phyloP scores from a whole-genome alignment of 1,140 invertebrate species.

The Drosophila busckii region DNA sequence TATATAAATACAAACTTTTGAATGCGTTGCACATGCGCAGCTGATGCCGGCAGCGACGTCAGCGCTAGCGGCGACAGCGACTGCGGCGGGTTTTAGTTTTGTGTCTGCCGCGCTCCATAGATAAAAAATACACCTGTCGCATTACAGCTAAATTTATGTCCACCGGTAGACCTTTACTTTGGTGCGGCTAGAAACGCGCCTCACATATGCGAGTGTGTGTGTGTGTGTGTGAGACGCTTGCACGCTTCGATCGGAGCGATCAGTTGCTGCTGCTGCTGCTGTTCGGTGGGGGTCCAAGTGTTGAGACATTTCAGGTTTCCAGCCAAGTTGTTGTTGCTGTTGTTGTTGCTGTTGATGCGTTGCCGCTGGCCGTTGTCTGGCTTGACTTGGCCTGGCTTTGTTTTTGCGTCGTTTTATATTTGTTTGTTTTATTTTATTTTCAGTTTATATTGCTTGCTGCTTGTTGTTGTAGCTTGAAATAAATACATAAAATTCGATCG shows the following conservation, averaged over 20 bases:
- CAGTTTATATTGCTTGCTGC: conserved; percentile 23
- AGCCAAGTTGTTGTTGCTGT: conserved; percentile 29
- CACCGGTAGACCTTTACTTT: conserved; percentile 77
- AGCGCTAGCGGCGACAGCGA: conserved; percentile 6
- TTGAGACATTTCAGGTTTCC: conserved; percentile 73
- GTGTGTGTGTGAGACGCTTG: conserved; percentile 53
- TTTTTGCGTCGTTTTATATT: conserved; percentile 53
- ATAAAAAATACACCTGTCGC: conserved; percentile 78
- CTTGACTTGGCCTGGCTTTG: conserved; percentile 37
- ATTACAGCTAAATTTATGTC: conserved; percentile 78
- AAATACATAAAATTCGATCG: conserved; percentile 72
- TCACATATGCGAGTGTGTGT: conserved; percentile 29
- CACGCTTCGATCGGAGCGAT: conserved; percentile 66
- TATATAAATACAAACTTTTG: conserved; percentile 62
- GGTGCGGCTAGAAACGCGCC: conserved; percentile 67
- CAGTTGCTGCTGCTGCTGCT: conserved; percentile 47
- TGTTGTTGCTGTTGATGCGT: conserved; percentile 55
- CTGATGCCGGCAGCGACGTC: conserved; percentile 6
- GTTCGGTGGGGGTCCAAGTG: conserved; percentile 70
- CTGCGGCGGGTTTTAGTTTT: conserved; percentile 42
- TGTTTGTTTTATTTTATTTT: conserved; percentile 32
- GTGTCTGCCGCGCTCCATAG: conserved; percentile 71
- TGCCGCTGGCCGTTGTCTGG: conserved; percentile 65
- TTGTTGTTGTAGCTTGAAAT: conserved; percentile 45
- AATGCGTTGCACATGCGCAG: conserved; percentile 70